These are phyloP conservation scores for Sminthurinus signatus DNA, from an alignment of 1,140 invertebrate genomes.

Conservation along the genomic window DNA sequence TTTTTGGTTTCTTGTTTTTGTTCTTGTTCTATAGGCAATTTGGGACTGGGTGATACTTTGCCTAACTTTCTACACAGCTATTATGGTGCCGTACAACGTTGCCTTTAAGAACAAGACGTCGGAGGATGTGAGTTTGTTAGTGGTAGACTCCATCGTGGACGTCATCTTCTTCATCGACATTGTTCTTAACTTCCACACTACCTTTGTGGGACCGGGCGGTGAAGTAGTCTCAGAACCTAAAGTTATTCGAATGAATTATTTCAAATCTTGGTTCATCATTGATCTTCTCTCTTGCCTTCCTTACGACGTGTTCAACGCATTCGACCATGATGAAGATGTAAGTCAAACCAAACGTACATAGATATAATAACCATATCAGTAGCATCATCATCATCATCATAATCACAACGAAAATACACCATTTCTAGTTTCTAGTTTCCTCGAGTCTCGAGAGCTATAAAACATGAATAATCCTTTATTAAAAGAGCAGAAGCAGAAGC, in stretches of 20 bases:
- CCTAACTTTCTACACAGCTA: constrained; percentile 99
- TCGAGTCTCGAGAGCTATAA: too few relatives aligned
- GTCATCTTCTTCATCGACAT: constrained; percentile 99
- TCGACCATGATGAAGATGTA: constrained; percentile 97
- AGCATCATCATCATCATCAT: too few relatives aligned
- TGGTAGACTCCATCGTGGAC: constrained; percentile 98
- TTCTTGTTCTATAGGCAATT: constrained; percentile 56
- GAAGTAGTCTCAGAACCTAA: constrained; percentile 84
- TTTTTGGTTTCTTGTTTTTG: too few relatives aligned
- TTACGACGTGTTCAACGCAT: constrained; percentile 99
- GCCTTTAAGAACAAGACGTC: constrained; percentile 99
- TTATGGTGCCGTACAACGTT: constrained; percentile 99
- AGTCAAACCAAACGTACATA: too few relatives aligned
- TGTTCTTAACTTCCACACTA: constrained; percentile 99
- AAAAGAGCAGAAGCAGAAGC: too few relatives aligned
- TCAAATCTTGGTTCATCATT: constrained; percentile 99
- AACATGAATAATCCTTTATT: too few relatives aligned
- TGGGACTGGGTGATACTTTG: constrained; percentile 99
- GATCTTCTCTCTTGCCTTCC: constrained; percentile 98
- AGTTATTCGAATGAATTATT: constrained; percentile 96
- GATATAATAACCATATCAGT: too few relatives aligned
- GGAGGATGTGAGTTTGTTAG: constrained; percentile 93
- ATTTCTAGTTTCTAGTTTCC: too few relatives aligned
- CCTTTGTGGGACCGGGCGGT: constrained; percentile 96
- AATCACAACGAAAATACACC: too few relatives aligned